These are phyloP conservation scores for Mus musculus DNA, from an alignment of 2,113 vertebrate species.

Conservation along the genomic window DNA sequence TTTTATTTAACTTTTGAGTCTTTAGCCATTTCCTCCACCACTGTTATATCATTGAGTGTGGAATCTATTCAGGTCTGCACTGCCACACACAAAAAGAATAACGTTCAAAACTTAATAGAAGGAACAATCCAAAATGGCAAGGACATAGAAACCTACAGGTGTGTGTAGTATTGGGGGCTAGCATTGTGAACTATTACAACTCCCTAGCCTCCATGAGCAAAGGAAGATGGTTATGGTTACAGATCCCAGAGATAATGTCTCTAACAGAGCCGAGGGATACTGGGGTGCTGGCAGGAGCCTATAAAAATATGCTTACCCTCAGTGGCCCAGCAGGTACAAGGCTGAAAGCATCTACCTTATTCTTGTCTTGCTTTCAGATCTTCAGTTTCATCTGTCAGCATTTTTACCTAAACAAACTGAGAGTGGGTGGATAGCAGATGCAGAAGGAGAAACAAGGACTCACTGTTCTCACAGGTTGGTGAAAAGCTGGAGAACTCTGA, in stretches of 20 bases:
- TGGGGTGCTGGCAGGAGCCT: background rate
- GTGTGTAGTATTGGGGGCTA: background rate
- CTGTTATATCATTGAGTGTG: background rate
- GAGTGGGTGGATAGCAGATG: background rate
- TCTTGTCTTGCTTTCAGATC: background rate
- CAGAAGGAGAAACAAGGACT: background rate
- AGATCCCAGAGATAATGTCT: background rate
- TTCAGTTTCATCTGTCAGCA: background rate
- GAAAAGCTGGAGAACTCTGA: constrained; percentile 4
- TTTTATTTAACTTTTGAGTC: constrained; percentile 29
- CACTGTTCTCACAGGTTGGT: background rate
- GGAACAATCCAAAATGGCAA: background rate
- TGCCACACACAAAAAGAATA: background rate
- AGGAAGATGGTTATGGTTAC: no score
- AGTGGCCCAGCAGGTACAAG: background rate
- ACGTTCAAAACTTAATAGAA: constrained; percentile 18
- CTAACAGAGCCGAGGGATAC: background rate
- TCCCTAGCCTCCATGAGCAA: background rate
- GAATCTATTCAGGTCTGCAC: background rate
- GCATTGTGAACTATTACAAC: background rate
- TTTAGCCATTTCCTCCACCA: constrained; percentile 27
- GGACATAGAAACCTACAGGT: background rate
- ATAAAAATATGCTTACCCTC: background rate
- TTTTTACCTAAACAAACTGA: background rate
- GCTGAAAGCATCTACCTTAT: background rate